Evolutionary conservation across 2,113 vertebrate genomes (phyloP), one percentile per base, ranked within the genome.

Genomic region (Lampris megalopsis): DNA sequence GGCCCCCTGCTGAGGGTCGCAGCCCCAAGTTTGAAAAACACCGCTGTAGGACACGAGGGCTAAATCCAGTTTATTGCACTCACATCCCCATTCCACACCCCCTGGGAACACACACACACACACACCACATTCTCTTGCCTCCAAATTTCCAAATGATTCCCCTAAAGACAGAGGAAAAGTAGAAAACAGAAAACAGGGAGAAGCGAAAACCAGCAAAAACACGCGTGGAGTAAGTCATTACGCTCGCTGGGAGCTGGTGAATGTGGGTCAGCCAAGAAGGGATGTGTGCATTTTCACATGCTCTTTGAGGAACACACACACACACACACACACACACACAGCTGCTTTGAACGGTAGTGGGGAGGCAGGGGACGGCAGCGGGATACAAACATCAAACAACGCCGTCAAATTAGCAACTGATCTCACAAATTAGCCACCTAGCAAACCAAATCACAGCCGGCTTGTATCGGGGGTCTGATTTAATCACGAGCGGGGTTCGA

Each of bases 401-500:
- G 36, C 83, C 64, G 86, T 87, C 85, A 90, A 91, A 93, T 90
- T 87, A 90, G 80, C 71, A 77, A 73, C 77, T 82, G 68, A 78
- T 87, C 80, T 68, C 7, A 74, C 87, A 88, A 92, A 92, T 90
- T 70, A 92, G 88, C 74, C 83, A 87, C 84, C 85, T 83, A 73
- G 81, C 84, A 83, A 83, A 81, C 75, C 65, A 65, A 88, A 91
- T 87, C 77, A 86, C 84, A 82, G 86, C 71, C 79, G 79, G 74
- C 83, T 75, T 76, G 71, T 83, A 75, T 71, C 69, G n/a, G 72
- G 60, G 66, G 81, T 77, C 84, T 85, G 85, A 90, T 84, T 90
- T 88, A 90, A 88, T 91, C 85, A 91, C 86, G 88, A 64, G 35
- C 3, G 73, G 88, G 83, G 86, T 88, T 82, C 89, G 84, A 88